Percentiles rank a stretch among this genome's conserved stretches.
Evolutionary conservation across 2,113 vertebrate genomes (phyloP).

Genomic region (Apodemus speciosus): DNA sequence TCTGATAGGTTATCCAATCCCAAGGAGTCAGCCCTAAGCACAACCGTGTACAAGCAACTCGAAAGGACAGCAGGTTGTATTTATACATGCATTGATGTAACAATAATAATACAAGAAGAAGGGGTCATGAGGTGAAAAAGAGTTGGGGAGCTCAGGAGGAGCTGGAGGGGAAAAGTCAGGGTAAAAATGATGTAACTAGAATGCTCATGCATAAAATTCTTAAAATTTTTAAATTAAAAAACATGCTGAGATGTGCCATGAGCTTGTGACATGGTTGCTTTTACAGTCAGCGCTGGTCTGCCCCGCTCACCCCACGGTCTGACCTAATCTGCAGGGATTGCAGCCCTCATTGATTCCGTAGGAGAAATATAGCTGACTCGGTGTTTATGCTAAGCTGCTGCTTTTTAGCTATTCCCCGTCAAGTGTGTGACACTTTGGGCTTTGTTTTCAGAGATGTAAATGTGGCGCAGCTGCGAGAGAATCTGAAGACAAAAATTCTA

Average conservation of each 20-base stretch:
- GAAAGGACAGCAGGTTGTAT: not conserved
- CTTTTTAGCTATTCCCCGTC: constrained; percentile 23
- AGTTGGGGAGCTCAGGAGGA: not conserved
- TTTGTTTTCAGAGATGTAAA: constrained; percentile 32
- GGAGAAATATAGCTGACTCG: not conserved
- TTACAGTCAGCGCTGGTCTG: not conserved
- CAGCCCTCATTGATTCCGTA: not conserved
- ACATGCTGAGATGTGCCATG: not conserved
- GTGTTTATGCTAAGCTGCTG: constrained; percentile 14
- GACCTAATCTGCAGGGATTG: not conserved
- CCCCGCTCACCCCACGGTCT: not conserved
- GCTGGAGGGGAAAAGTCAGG: not conserved
- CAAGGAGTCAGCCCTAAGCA: not conserved
- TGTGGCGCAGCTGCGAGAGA: constrained; percentile 26
- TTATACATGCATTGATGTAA: not conserved
- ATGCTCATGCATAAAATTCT: not conserved
- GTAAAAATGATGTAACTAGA: not conserved
- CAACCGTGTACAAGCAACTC: not conserved
- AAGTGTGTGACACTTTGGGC: constrained; percentile 2
- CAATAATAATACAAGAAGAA: not conserved
- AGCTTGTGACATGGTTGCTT: not conserved
- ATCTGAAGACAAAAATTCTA: constrained; percentile 41
- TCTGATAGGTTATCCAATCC: not conserved
- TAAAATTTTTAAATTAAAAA: not conserved
- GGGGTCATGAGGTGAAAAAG: not conserved